Conservation (phyloP, 2,113 vertebrate species). For the Garra rufa region DNA sequence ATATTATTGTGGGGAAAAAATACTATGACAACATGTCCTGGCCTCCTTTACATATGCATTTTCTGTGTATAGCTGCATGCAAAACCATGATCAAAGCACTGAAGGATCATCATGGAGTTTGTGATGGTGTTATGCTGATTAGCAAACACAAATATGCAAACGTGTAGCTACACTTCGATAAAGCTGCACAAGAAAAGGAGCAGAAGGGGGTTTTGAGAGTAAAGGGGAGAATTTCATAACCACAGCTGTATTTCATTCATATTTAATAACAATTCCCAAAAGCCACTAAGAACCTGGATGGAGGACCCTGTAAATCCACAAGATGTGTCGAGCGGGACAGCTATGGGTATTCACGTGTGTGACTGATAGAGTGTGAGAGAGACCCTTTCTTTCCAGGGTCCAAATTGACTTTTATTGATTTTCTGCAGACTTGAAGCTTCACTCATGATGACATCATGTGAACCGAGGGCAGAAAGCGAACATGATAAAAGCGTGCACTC, state of each 20-base stretch:
- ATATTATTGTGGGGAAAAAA: no score
- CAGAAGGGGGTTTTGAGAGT: neutral
- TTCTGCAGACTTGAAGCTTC: conserved; percentile 32
- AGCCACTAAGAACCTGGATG: conserved; percentile 5
- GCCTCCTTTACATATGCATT: neutral
- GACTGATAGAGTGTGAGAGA: conserved; percentile 72
- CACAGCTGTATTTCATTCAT: conserved; percentile 51
- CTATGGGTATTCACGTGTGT: conserved; percentile 72
- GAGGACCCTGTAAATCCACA: conserved; percentile 29
- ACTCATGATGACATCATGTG: conserved; percentile 1
- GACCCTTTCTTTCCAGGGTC: neutral
- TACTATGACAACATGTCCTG: no score
- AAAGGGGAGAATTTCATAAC: conserved; percentile 7
- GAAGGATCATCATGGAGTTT: neutral
- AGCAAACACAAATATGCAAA: conserved; percentile 20
- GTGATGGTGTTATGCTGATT: neutral
- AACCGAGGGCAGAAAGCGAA: neutral
- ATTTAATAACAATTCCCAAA: conserved; percentile 56
- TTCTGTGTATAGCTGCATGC: neutral
- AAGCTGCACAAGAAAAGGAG: neutral
- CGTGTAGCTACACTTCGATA: neutral
- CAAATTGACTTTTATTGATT: conserved; percentile 53
- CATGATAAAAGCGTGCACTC: neutral
- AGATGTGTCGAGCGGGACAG: neutral
- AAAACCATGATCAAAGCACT: neutral